phyloP scores from a whole-genome alignment of 2,888 invertebrate genomes.

The Crepidodera aurea region DNA sequence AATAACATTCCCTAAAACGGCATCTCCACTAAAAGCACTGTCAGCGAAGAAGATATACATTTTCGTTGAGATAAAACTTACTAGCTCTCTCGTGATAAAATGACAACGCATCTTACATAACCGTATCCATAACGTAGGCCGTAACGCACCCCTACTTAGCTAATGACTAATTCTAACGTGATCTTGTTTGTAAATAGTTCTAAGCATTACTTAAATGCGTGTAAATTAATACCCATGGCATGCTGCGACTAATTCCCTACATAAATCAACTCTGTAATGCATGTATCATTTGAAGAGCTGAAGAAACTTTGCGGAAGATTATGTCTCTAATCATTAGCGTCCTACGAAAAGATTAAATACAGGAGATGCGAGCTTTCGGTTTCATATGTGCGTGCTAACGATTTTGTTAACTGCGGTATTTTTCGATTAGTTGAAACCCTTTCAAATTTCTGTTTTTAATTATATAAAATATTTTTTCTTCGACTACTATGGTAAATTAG shows the following conservation, averaged over 20 bases:
- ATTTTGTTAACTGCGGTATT: too few species aligned
- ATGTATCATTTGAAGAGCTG: constrained; percentile 35
- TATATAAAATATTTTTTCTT: too few species aligned
- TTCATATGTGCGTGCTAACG: too few species aligned
- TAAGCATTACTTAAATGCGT: constrained; percentile 38
- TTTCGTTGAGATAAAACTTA: neutral
- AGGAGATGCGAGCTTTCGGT: too few species aligned
- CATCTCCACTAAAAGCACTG: neutral
- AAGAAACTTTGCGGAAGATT: constrained; percentile 33
- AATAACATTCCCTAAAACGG: too few species aligned
- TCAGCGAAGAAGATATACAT: neutral
- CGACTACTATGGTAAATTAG: too few species aligned
- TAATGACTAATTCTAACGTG: constrained; percentile 38
- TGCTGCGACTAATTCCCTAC: constrained; percentile 35
- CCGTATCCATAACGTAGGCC: constrained; percentile 22
- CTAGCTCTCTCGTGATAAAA: neutral
- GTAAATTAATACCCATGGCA: constrained; percentile 38
- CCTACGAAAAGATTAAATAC: too few species aligned
- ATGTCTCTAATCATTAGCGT: neutral
- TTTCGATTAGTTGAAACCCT: too few species aligned
- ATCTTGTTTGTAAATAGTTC: constrained; percentile 38
- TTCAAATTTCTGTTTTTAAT: too few species aligned
- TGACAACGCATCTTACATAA: constrained; percentile 19
- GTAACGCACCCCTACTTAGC: constrained; percentile 33
- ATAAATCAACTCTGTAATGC: constrained; percentile 39